Base-by-base conservation (phyloP, 2,113 vertebrate species). In the Proteles cristata region DNA sequence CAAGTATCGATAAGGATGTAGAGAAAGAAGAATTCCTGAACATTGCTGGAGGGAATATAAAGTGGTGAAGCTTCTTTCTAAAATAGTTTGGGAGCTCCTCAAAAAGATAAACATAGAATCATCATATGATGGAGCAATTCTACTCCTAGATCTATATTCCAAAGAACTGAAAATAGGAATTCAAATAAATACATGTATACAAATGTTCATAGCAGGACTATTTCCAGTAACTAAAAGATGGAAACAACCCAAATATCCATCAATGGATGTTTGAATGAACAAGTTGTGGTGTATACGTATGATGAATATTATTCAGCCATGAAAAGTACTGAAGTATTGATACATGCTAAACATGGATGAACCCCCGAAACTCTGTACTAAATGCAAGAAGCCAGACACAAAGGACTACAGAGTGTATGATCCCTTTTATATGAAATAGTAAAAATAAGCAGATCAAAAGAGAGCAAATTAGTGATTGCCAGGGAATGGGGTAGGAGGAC, bases 361-460 rank as follows among this genome's bases (percentile, higher is more conserved):
- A 35, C 76, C 63, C 90, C 63, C 35, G 66, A 83, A 93, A 89
- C 39, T 76, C 5, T 11, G 16, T n/a, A 26, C 10, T 82, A 69
- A 76, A 35, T 69, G n/a, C 74, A 79, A 88, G 58, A 90, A 53
- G 33, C 23, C 58, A 58, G n/a, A 45, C 50, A 58, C 23, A 55
- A 94, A 79, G 81, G 55, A 6, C 43, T 33, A 68, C 10, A 80
- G 25, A 66, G 33, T 65, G 5, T 94, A 12, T 84, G 19, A 73
- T n/a, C 94, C 17, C 26, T 94, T 94, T 66, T 58, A 25, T 74
- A 50, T 87, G 28, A 93, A 90, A 35, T 92, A 61, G 58, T 66
- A 5, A 74, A 77, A 90, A 81, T 80, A 92, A 76, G 48, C 55
- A 86, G 4, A 89, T 90, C 65, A 31, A 19, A 89, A 48, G 63